phyloP scores from a whole-genome alignment of 2,888 invertebrate species.

The Mesorhabditis spiculigera region DNA sequence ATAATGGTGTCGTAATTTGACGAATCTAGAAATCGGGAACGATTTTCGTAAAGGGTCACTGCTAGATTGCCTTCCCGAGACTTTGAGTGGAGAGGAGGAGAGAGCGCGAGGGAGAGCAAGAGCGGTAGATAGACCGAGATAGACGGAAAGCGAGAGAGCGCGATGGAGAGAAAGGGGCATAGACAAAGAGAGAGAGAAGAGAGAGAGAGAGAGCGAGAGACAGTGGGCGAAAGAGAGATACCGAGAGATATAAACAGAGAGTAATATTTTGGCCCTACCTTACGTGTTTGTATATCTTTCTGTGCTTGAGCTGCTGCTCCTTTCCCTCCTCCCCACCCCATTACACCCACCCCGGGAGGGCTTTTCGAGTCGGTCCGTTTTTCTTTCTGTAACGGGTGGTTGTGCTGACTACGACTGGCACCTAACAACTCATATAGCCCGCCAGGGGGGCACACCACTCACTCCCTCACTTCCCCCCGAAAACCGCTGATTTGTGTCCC shows the following conservation, averaged over 20 bases:
- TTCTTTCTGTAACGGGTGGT: conserved; percentile 18
- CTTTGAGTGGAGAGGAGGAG: too few species aligned
- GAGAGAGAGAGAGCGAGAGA: conserved; percentile 9
- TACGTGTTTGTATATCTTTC: neutral
- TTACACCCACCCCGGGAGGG: neutral
- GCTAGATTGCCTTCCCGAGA: too few species aligned
- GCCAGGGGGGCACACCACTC: conserved; percentile 9
- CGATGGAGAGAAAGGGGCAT: conserved; percentile 8
- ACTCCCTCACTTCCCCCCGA: neutral
- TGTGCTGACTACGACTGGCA: conserved; percentile 9
- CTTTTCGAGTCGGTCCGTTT: conserved; percentile 10
- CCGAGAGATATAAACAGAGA: conserved; percentile 8
- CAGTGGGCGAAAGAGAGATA: conserved; percentile 9
- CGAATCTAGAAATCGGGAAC: too few species aligned
- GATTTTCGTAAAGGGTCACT: too few species aligned
- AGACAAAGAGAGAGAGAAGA: conserved; percentile 5
- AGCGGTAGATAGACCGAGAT: too few species aligned
- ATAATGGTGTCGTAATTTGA: too few species aligned
- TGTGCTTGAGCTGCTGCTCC: conserved; percentile 9
- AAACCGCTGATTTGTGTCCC: neutral
- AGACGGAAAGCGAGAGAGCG: neutral
- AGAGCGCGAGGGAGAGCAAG: neutral
- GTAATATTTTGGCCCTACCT: too few species aligned
- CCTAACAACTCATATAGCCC: conserved; percentile 12
- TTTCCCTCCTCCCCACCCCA: neutral